Evolutionary conservation across 2,797 vertebrate genomes (phyloP).

Genomic region (Spinus olivaceus): DNA sequence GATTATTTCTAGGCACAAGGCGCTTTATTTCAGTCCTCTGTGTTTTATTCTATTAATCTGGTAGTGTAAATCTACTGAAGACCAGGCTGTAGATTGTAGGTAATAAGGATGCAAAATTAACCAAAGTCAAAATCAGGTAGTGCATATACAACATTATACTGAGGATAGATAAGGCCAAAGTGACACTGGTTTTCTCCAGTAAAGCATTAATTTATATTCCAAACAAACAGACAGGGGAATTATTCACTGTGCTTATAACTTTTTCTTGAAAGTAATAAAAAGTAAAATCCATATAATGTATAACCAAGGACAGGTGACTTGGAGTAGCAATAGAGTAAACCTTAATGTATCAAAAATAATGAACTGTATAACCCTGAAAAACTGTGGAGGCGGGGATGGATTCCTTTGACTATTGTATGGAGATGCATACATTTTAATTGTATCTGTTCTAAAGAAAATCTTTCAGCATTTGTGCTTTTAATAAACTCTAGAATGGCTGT

Average conservation of each 20-base stretch:
- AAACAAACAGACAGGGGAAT: background rate
- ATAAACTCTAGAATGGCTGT: background rate
- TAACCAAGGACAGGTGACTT: background rate
- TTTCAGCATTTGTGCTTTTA: background rate
- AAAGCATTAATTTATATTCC: background rate
- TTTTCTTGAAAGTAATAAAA: background rate
- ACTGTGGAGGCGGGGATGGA: background rate
- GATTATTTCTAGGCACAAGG: background rate
- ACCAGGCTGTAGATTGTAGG: background rate
- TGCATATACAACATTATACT: background rate
- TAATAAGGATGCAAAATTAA: constrained; percentile 2
- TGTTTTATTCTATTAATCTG: background rate
- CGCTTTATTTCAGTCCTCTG: background rate
- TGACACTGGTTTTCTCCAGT: background rate
- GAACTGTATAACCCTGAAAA: background rate
- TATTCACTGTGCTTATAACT: background rate
- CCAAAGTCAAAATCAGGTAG: background rate
- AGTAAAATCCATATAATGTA: background rate
- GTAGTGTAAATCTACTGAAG: background rate
- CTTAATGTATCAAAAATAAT: background rate
- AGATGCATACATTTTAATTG: background rate
- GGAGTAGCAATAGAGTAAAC: background rate
- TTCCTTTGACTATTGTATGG: background rate
- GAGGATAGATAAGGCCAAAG: background rate
- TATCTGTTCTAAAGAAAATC: background rate